phyloP scores from a whole-genome alignment of 2,797 vertebrate species.

The Hemitrygon akajei region DNA sequence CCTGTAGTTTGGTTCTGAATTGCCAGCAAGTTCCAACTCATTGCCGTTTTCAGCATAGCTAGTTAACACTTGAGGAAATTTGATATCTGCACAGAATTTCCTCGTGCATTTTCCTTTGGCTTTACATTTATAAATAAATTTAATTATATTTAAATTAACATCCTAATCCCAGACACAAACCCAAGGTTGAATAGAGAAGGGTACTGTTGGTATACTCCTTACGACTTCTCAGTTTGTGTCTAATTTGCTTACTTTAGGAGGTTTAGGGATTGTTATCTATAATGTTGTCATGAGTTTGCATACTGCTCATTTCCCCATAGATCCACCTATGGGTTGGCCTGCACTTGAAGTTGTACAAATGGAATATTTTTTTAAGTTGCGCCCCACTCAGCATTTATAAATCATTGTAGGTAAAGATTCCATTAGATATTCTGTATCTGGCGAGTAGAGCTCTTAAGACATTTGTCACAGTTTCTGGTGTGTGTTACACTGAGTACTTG shows the following conservation, averaged over 20 bases:
- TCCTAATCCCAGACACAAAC: too few species aligned
- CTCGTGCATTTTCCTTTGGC: not conserved
- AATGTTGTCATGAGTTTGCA: too few species aligned
- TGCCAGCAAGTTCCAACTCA: too few species aligned
- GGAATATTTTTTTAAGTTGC: not conserved
- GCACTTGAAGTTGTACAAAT: not conserved
- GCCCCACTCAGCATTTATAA: not conserved
- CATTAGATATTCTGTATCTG: not conserved
- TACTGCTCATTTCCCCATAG: not conserved
- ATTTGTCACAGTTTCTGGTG: not conserved
- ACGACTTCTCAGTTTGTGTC: not conserved
- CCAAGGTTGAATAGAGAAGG: not conserved
- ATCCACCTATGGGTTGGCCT: not conserved
- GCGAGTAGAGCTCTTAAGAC: not conserved
- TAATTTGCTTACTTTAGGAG: not conserved
- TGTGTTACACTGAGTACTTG: not conserved
- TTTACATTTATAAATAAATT: not conserved
- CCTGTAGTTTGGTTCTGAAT: too few species aligned
- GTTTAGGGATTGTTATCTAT: not conserved
- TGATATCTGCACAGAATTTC: not conserved
- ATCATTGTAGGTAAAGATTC: not conserved
- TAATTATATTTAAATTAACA: too few species aligned
- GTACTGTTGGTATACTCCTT: not conserved
- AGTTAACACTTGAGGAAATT: not conserved
- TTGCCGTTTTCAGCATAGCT: not conserved